phyloP scores from a whole-genome alignment of 2,888 invertebrate species.

The Drosophila histrio region DNA sequence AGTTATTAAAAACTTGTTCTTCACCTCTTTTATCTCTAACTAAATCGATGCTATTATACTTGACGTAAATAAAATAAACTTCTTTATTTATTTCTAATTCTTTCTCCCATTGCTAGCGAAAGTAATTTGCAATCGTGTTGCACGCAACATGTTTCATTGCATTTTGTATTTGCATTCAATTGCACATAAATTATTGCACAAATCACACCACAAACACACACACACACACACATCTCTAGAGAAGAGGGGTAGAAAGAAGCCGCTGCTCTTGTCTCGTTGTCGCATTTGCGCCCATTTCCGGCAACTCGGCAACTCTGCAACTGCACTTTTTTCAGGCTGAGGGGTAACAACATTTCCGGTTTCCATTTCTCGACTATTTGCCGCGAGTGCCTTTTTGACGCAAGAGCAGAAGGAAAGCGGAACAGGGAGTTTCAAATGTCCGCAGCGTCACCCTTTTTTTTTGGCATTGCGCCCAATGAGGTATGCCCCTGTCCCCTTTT shows the following conservation, averaged over 20 bases:
- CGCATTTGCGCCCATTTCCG: slow-evolving; percentile 74
- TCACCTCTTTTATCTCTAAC: too few relatives aligned
- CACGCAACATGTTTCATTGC: slow-evolving; percentile 26
- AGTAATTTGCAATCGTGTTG: slow-evolving; percentile 28
- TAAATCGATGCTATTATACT: too few relatives aligned
- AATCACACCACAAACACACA: slow-evolving; percentile 18
- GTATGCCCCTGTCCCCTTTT: not conserved
- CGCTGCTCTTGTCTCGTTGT: slow-evolving; percentile 51
- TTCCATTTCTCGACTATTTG: slow-evolving; percentile 71
- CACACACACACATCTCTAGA: not conserved
- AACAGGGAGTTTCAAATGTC: slow-evolving; percentile 44
- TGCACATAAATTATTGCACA: slow-evolving; percentile 70
- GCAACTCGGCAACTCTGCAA: slow-evolving; percentile 14
- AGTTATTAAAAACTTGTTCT: too few relatives aligned
- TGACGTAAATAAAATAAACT: too few relatives aligned
- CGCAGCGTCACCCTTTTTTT: slow-evolving; percentile 54
- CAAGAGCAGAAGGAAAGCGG: slow-evolving; percentile 4
- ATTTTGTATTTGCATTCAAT: slow-evolving; percentile 61
- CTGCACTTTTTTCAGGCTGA: slow-evolving; percentile 13
- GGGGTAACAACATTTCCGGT: slow-evolving; percentile 72
- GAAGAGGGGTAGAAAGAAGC: not conserved
- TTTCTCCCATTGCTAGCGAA: slow-evolving; percentile 14
- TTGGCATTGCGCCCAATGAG: slow-evolving; percentile 44
- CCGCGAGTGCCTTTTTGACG: slow-evolving; percentile 52
- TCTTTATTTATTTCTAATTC: not conserved